phyloP scores from a whole-genome alignment of 1,140 invertebrate genomes.

The Anastatus disparis region DNA sequence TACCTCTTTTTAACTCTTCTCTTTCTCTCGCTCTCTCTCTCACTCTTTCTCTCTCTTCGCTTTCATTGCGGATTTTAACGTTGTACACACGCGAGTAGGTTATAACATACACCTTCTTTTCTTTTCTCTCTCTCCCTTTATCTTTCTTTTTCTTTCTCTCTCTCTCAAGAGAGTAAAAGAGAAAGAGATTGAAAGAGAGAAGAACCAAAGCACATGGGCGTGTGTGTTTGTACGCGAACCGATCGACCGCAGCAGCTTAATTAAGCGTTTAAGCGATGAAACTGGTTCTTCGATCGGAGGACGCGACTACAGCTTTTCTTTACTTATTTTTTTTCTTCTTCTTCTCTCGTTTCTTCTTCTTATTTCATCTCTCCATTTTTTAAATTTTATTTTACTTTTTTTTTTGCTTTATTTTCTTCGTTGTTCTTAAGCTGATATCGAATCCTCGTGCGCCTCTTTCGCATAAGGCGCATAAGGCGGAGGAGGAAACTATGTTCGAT shows the following conservation, averaged over 20 bases:
- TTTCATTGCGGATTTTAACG: too few species aligned
- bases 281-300: constrained; percentile 52
- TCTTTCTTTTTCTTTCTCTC: background rate
- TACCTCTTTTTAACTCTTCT: too few species aligned
- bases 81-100: too few species aligned
- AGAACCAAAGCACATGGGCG: constrained; percentile 20
- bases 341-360: background rate
- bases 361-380: background rate
- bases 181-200: too few species aligned
- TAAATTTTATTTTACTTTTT: constrained; percentile 38
- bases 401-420: too few species aligned
- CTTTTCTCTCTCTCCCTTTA: constrained; percentile 17
- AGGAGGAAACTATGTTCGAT: background rate
- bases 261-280: constrained; percentile 63
- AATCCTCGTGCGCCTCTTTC: background rate
- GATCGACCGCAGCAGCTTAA: constrained; percentile 51
- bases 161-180: too few species aligned
- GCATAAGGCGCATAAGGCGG: background rate
- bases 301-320: background rate
- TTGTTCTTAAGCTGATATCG: too few species aligned
- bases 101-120: background rate
- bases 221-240: constrained; percentile 13
- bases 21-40: too few species aligned
- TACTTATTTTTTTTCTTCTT: background rate
- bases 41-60: too few species aligned